A percentile compares a stretch with the other conserved stretches of the same genome.
Evolutionary conservation across 2,888 invertebrate genomes (phyloP).

Genomic region (Lithophane semibrunnea): DNA sequence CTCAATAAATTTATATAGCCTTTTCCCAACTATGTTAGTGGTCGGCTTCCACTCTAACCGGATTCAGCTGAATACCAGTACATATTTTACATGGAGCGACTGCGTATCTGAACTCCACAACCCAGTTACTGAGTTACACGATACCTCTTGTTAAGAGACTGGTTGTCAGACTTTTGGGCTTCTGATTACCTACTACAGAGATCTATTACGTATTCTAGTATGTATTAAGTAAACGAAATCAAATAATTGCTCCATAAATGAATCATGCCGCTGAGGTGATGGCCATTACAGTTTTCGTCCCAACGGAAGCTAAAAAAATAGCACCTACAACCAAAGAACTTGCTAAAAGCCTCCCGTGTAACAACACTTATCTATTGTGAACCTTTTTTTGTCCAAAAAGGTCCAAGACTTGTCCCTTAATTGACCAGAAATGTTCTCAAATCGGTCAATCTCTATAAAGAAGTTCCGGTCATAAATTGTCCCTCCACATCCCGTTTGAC

Average conservation of each 20-base stretch:
- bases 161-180: neutral
- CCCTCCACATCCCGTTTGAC: conserved; percentile 82
- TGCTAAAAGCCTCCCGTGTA: conserved; percentile 63
- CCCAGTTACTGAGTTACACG: neutral
- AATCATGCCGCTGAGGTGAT: neutral
- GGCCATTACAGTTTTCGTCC: neutral
- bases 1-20: neutral
- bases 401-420: conserved; percentile 50
- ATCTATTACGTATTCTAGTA: neutral
- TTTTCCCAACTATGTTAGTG: neutral
- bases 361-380: conserved; percentile 51
- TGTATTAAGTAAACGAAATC: neutral
- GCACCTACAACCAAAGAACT: conserved; percentile 43
- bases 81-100: neutral
- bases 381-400: conserved; percentile 57
- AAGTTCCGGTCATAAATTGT: conserved; percentile 88
- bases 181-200: neutral
- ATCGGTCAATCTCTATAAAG: conserved; percentile 85
- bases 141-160: neutral
- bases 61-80: neutral
- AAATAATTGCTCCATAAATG: neutral
- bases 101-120: neutral
- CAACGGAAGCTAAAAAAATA: conserved; percentile 60
- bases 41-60: neutral
- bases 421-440: conserved; percentile 69